phyloP scores from a whole-genome alignment of 2,797 vertebrate genomes.

The Momotus momota region DNA sequence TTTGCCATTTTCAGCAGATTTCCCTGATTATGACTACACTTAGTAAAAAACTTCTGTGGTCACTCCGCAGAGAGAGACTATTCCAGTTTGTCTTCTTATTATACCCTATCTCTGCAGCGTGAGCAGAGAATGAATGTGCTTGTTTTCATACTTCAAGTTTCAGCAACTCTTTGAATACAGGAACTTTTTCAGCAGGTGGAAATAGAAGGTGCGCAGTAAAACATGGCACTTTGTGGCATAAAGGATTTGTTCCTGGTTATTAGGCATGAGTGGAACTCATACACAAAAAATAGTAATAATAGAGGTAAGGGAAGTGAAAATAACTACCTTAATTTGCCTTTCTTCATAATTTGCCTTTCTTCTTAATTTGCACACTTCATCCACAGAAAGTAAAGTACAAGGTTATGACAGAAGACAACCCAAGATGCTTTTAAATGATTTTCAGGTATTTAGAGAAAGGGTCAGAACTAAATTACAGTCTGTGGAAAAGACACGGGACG shows the following conservation, averaged over 20 bases:
- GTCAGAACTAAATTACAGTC: not conserved
- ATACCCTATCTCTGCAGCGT: not conserved
- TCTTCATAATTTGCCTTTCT: too few relatives aligned
- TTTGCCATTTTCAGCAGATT: not conserved
- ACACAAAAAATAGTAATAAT: not conserved
- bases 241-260: not conserved
- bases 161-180: not conserved
- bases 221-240: not conserved
- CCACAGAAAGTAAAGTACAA: not conserved
- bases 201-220: not conserved
- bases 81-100: not conserved
- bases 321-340: not conserved
- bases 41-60: not conserved
- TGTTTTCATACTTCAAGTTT: not conserved
- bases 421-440: not conserved
- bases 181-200: not conserved
- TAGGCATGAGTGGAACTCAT: not conserved
- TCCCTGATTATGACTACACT: not conserved
- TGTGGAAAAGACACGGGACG: not conserved
- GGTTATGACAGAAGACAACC: not conserved
- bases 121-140: not conserved
- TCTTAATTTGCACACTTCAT: not conserved
- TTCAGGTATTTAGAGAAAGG: not conserved
- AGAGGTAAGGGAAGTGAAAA: not conserved
- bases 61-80: not conserved